Evolutionary conservation across 2,797 vertebrate species (phyloP).

Genomic region (Masticophis lateralis): DNA sequence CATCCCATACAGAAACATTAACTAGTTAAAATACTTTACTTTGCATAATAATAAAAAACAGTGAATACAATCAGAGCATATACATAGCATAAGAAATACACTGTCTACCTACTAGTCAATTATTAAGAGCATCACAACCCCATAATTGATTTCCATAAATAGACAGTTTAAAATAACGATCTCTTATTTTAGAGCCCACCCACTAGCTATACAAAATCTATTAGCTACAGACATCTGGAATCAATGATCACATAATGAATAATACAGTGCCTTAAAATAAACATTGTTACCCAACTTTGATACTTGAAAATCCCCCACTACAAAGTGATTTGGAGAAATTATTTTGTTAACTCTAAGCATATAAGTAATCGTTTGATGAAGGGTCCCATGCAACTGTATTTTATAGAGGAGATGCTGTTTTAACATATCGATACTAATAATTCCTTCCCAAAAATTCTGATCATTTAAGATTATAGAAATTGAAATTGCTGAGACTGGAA

Average conservation of each 20-base stretch:
- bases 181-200: constrained; percentile 46
- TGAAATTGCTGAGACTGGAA: neutral
- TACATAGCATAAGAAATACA: neutral
- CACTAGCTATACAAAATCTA: constrained; percentile 10
- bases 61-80: constrained; percentile 33
- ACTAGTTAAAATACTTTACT: constrained; percentile 22
- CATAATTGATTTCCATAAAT: constrained; percentile 15
- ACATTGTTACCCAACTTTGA: neutral
- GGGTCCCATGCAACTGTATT: neutral
- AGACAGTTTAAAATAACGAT: constrained; percentile 42
- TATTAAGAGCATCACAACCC: constrained; percentile 20
- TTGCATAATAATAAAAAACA: constrained; percentile 24
- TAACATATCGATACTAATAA: neutral
- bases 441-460: neutral
- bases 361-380: neutral
- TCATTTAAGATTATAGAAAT: neutral
- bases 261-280: neutral
- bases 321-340: neutral
- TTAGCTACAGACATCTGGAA: constrained; percentile 1
- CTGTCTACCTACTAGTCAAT: constrained; percentile 25
- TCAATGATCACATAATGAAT: neutral
- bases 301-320: neutral
- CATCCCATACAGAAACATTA: constrained; percentile 38
- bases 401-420: neutral
- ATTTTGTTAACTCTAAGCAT: neutral